phyloP scores from a whole-genome alignment of 2,113 vertebrate genomes.

The Xiphophorus maculatus region DNA sequence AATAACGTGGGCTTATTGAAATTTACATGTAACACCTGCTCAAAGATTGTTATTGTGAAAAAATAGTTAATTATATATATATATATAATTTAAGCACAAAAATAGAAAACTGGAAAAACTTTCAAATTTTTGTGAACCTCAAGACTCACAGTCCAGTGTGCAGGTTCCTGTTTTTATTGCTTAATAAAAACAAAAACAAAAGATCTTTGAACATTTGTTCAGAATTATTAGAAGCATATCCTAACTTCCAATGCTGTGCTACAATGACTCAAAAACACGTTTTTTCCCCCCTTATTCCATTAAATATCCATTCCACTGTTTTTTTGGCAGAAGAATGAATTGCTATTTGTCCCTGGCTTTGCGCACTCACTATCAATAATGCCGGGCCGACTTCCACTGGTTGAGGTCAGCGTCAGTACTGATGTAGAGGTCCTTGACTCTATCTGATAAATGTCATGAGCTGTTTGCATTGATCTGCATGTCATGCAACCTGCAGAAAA shows the following conservation, averaged over 20 bases:
- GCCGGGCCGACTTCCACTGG: slow-evolving; percentile 53
- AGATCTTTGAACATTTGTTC: slow-evolving; percentile 5
- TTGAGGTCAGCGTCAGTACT: slow-evolving; percentile 41
- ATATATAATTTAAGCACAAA: not conserved
- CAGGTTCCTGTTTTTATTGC: slow-evolving; percentile 26
- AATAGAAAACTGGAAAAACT: no score
- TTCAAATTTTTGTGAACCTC: no score
- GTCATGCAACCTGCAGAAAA: slow-evolving; percentile 43
- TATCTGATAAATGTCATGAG: slow-evolving; percentile 71
- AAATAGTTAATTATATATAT: no score
- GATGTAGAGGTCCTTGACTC: slow-evolving; percentile 67
- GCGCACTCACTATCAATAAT: slow-evolving; percentile 60
- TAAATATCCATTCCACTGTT: slow-evolving; percentile 6
- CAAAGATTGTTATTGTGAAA: no score
- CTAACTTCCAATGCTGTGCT: slow-evolving; percentile 26
- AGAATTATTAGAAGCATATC: slow-evolving; percentile 35
- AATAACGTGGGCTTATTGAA: no score
- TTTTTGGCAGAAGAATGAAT: slow-evolving; percentile 26
- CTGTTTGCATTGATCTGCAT: slow-evolving; percentile 70
- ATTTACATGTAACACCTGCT: no score
- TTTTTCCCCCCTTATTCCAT: no score
- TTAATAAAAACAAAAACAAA: slow-evolving; percentile 2
- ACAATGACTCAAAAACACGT: slow-evolving; percentile 4
- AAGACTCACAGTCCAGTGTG: slow-evolving; percentile 9
- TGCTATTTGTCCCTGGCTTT: slow-evolving; percentile 36